Conservation (phyloP, 2,113 vertebrate genomes). For the Oenanthe oenanthe region DNA sequence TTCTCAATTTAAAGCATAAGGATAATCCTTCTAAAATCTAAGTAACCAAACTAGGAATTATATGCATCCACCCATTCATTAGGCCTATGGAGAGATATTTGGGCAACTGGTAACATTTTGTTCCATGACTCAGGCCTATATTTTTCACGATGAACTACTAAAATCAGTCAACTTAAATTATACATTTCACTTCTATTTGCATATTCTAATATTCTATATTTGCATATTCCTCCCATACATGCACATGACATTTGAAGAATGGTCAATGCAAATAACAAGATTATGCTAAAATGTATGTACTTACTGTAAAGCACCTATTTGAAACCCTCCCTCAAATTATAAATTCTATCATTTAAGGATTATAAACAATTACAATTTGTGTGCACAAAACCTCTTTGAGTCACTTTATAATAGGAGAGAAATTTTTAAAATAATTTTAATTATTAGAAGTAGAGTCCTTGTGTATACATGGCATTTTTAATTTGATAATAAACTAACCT, state of each 20-base stretch:
- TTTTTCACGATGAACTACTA: neutral
- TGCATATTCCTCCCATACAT: neutral
- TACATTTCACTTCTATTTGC: neutral
- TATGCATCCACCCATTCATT: neutral
- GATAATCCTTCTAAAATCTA: neutral
- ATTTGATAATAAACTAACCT: neutral
- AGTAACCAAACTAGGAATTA: neutral
- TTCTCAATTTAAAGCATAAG: neutral
- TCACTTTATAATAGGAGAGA: neutral
- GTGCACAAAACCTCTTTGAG: rapidly evolving
- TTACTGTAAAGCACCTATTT: neutral
- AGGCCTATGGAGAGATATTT: neutral
- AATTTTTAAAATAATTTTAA: neutral
- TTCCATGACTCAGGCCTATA: neutral
- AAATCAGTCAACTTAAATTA: neutral
- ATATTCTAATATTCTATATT: neutral
- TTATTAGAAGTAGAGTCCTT: neutral
- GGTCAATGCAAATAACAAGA: neutral
- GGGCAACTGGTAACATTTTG: neutral
- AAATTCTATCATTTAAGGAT: neutral
- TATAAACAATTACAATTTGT: neutral
- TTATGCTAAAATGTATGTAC: neutral
- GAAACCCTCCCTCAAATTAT: neutral
- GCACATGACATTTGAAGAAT: neutral
- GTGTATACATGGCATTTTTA: neutral